Evolutionary conservation across 2,113 vertebrate species (phyloP).

Genomic region (Eulemur rufifrons): DNA sequence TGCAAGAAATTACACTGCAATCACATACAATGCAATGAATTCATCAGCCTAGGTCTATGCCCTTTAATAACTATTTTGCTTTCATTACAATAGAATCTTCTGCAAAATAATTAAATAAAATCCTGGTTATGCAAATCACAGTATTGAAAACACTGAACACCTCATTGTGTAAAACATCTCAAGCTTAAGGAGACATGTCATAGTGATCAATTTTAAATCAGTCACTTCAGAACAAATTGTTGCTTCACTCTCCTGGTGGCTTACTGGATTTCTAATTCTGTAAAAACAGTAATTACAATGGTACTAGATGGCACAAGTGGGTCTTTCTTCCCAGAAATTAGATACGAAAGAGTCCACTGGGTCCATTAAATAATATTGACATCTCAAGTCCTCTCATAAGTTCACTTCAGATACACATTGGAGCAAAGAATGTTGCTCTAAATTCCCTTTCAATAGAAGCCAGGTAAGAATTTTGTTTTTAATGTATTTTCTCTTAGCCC

Average conservation of each 20-base stretch:
- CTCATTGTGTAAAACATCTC: constrained; percentile 18
- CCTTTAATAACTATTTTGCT: constrained; percentile 12
- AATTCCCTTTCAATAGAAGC: not conserved
- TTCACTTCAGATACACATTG: not conserved
- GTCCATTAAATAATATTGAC: not conserved
- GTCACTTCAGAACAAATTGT: constrained; percentile 19
- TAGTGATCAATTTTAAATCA: constrained; percentile 50
- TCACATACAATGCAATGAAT: constrained; percentile 10
- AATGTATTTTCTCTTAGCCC: not conserved
- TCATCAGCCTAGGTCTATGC: not conserved
- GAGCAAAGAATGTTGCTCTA: not conserved
- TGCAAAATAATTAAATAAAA: constrained; percentile 46
- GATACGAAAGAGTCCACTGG: not conserved
- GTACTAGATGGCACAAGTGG: not conserved
- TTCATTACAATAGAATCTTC: constrained; percentile 53
- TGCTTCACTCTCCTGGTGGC: not conserved
- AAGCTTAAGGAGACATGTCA: constrained; percentile 43
- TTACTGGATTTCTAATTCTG: constrained; percentile 41
- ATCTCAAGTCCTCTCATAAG: not conserved
- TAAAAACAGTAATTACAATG: not conserved
- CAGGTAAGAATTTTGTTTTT: not conserved
- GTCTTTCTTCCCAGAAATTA: not conserved
- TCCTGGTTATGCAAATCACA: constrained; percentile 26
- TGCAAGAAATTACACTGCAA: not conserved
- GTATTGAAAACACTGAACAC: constrained; percentile 36